Conservation (phyloP, 2,113 vertebrate species). For the Emydocephalus ijimae region DNA sequence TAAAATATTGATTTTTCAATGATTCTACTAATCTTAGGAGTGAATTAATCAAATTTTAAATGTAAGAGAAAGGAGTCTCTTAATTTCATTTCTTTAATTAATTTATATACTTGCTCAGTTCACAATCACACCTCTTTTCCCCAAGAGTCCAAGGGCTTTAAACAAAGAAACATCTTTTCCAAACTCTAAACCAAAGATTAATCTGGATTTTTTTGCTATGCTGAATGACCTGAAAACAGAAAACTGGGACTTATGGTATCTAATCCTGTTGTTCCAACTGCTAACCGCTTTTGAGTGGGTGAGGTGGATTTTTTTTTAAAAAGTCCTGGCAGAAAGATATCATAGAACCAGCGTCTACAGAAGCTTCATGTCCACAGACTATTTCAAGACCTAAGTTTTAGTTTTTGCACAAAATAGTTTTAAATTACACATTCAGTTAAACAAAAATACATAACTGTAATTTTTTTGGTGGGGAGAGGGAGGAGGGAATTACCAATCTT, state of each 20-base stretch:
- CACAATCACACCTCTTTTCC: background rate
- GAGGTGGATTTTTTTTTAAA: background rate
- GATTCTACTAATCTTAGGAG: background rate
- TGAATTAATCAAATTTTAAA: background rate
- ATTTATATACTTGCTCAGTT: background rate
- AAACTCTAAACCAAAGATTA: background rate
- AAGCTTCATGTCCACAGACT: background rate
- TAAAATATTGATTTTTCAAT: background rate
- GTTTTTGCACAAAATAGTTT: background rate
- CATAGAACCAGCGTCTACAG: background rate
- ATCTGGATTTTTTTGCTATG: background rate
- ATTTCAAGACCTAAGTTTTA: background rate
- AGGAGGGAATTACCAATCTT: background rate
- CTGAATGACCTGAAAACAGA: background rate
- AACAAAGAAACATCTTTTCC: background rate
- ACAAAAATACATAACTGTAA: background rate
- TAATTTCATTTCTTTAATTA: background rate
- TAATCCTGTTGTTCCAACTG: background rate
- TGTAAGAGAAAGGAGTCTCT: background rate
- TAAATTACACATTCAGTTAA: background rate
- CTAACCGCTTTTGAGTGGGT: background rate
- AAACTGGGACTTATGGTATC: background rate
- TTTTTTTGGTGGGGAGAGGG: background rate
- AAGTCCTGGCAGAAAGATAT: background rate
- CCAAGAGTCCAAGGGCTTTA: background rate